Conservation (phyloP, 2,113 vertebrate genomes). For the Chitala chitala region DNA sequence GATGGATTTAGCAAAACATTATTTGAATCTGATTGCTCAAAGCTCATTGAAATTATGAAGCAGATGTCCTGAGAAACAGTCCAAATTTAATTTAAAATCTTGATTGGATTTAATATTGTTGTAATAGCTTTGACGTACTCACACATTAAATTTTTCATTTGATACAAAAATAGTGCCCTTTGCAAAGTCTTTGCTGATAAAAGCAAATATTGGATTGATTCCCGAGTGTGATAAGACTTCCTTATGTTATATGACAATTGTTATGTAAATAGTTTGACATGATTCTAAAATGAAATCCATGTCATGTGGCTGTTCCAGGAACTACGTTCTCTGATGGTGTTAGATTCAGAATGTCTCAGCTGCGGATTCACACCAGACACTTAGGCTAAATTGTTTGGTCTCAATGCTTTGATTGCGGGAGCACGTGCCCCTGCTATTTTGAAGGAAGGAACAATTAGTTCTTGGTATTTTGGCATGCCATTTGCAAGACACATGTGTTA, state of each 20-base stretch:
- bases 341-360: neutral
- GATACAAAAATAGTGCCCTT: constrained; percentile 10
- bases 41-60: constrained; percentile 1
- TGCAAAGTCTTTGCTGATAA: neutral
- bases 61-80: neutral
- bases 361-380: too few relatives aligned
- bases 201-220: neutral
- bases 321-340: too few relatives aligned
- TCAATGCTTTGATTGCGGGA: neutral
- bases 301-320: neutral
- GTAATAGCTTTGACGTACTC: neutral
- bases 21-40: neutral
- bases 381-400: neutral
- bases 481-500: neutral
- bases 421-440: neutral
- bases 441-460: neutral
- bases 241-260: neutral
- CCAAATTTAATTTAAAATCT: neutral
- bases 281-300: neutral
- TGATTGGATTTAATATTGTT: neutral
- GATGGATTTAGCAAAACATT: neutral
- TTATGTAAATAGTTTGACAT: neutral
- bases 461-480: neutral
- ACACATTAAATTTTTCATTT: constrained; percentile 18
- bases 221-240: neutral